These are phyloP conservation scores for Osmerus mordax DNA, from an alignment of 2,113 vertebrate genomes.

Conservation along the genomic window DNA sequence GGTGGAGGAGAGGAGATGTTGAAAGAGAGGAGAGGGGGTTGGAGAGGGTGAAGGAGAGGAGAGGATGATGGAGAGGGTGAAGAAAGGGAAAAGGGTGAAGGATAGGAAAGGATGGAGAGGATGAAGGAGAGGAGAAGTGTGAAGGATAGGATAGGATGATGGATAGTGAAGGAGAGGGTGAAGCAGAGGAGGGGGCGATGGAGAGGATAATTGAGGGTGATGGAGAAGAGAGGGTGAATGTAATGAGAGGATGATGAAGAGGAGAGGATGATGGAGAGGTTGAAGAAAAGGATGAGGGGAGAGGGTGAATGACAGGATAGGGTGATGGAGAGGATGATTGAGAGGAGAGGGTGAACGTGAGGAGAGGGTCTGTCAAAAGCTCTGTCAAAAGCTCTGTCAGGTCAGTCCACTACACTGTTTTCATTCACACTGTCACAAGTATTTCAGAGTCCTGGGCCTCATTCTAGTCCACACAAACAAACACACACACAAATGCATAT, in stretches of 20 bases:
- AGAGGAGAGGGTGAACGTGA: not conserved
- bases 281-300: no score
- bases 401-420: conserved; percentile 33
- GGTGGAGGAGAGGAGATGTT: not conserved
- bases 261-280: not conserved
- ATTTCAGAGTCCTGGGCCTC: conserved; percentile 21
- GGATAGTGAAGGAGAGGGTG: not conserved
- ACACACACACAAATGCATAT: not conserved
- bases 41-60: not conserved
- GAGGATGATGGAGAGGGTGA: not conserved
- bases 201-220: not conserved
- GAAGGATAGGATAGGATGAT: not conserved
- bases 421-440: conserved; percentile 43
- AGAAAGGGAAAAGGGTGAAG: no score
- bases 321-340: not conserved
- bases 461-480: conserved; percentile 3
- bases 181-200: not conserved
- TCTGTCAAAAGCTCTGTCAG: not conserved
- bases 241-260: not conserved
- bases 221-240: no score
- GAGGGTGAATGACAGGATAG: no score
- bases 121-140: not conserved
- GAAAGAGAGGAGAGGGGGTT: not conserved
- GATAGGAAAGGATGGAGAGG: not conserved
- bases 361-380: not conserved